Evolutionary conservation across 2,797 vertebrate genomes (phyloP), one percentile per base, ranked within the genome.

Genomic region (Ciconia nigra): DNA sequence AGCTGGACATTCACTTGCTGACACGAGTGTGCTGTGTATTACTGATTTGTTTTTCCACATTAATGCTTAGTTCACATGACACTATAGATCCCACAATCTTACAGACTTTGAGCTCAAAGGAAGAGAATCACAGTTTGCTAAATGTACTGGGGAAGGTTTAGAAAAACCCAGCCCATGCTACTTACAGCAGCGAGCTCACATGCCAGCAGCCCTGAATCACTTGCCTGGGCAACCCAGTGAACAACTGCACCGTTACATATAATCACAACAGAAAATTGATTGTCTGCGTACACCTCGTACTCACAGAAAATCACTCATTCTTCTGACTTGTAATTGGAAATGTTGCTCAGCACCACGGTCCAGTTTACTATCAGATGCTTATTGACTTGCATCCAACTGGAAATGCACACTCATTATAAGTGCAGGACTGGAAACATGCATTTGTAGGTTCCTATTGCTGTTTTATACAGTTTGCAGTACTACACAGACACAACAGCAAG

Each of bases 271-370:
- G 24, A 63, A 85, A 59, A 77, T 0, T 7, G 16, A 66, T 35
- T 4, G 1, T 26, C 29, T 51, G 33, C 2, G 0, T 29, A 35
- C 31, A 69, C 47, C 14, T 85, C 4, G 0, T 18, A 13, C 39
- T 73, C 51, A 24, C 1, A 78, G 20, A 65, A 93, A 78, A 39
- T 2, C 67, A 91, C 13, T 63, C 15, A 19, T 42, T 71, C 62
- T 83, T 85, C 57, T 1, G 2, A 37, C 37, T 57, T 29, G 16
- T 13, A 71, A 37, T 7, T 71, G 33, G 35, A 87, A 92, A 52
- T 5, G 5, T 49, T 81, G 59, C 69, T 79, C 6, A 1, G 35
- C 22, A 78, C 20, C 29, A 4, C 0, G 0, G 10, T 35, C 17
- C 44, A 66, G 9, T 25, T 74, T 78, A 28, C 37, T n/a, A 39